Percentiles rank a stretch among this genome's conserved stretches.
These are phyloP conservation scores for Turritopsis rubra DNA, from an alignment of 30 jellyfish, hydroid and myxozoan species.

Conservation along the genomic window DNA sequence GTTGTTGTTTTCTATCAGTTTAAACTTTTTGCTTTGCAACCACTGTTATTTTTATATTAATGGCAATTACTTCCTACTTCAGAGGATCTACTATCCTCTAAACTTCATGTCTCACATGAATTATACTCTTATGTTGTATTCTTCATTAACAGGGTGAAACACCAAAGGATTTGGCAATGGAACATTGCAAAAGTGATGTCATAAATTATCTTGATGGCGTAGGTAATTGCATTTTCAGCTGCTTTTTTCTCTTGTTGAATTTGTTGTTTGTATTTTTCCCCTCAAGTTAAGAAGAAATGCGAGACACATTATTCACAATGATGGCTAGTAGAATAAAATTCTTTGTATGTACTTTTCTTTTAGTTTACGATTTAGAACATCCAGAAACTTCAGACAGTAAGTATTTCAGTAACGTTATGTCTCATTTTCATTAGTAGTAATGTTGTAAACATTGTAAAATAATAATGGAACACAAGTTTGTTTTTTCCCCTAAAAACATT, in stretches of 20 bases:
- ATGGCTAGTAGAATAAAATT: too few species aligned
- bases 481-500: too few species aligned
- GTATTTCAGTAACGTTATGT: background rate
- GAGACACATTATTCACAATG: too few species aligned
- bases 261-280: background rate
- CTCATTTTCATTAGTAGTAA: too few species aligned
- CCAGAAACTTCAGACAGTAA: conserved; percentile 84
- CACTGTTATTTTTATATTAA: background rate
- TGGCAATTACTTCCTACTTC: background rate
- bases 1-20: background rate
- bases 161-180: conserved; percentile 75
- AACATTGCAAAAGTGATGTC: conserved; percentile 59
- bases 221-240: conserved; percentile 30
- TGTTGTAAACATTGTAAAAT: too few species aligned
- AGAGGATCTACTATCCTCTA: background rate
- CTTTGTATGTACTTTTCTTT: background rate
- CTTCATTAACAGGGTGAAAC: conserved; percentile 91
- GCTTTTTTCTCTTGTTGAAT: background rate
- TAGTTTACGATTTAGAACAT: conserved; percentile 71
- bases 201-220: conserved; percentile 74
- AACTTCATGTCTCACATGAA: too few species aligned
- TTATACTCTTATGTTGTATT: too few species aligned
- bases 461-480: too few species aligned
- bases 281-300: too few species aligned
- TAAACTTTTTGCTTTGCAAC: background rate